A percentile compares a stretch with the other conserved stretches of the same genome.
These are phyloP conservation scores for Taeniopygia guttata DNA, from an alignment of 2,797 vertebrate genomes.

Conservation along the genomic window DNA sequence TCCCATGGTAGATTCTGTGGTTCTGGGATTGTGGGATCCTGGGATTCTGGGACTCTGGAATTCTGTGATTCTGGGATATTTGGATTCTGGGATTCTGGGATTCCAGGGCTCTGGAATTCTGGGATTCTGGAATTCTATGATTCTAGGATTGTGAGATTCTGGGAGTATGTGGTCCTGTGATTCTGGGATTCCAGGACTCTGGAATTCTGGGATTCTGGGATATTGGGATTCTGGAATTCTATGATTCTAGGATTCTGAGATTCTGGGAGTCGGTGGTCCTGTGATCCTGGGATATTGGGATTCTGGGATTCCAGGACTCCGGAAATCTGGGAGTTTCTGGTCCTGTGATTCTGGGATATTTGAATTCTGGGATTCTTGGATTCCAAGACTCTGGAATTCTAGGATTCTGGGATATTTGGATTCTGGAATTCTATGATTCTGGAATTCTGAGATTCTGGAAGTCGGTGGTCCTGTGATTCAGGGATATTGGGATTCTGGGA, in stretches of 20 bases:
- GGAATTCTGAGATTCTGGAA: fast-evolving
- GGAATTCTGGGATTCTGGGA: fast-evolving
- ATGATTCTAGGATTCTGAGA: fast-evolving
- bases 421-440: fast-evolving
- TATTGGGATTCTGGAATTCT: fast-evolving
- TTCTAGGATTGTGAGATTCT: fast-evolving
- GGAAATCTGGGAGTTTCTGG: fast-evolving
- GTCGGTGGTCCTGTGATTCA: fast-evolving
- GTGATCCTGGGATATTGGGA: fast-evolving
- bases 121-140: fast-evolving
- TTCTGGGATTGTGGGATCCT: no score
- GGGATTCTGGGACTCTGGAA: fast-evolving
- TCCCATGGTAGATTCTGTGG: fast-evolving
- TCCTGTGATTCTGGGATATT: no score
- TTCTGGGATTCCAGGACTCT: fast-evolving
- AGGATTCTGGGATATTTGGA: fast-evolving
- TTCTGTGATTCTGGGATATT: no score
- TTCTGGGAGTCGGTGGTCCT: no score
- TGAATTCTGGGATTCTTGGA: fast-evolving
- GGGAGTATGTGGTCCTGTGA: fast-evolving
- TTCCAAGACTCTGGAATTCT: fast-evolving
- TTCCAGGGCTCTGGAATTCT: fast-evolving
- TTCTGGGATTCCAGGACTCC: fast-evolving
- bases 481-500: fast-evolving
- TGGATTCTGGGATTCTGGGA: fast-evolving